Conservation (phyloP, 37 sponge, comb jelly and placozoan genomes). For the Bolinopsis microptera region DNA sequence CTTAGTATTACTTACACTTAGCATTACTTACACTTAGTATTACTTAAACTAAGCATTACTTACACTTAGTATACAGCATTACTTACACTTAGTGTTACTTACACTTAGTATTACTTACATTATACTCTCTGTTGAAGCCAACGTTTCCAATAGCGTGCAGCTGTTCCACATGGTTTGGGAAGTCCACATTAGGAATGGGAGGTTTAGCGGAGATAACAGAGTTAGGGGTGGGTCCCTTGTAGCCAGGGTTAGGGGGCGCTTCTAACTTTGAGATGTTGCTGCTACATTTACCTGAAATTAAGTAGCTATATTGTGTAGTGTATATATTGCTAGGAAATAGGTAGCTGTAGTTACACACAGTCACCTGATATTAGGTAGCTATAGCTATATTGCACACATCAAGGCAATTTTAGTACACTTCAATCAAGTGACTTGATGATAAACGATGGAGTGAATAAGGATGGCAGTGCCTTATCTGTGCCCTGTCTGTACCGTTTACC, state of each 20-base stretch:
- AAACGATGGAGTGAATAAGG: too few relatives aligned
- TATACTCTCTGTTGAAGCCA: constrained; percentile 22
- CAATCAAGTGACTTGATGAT: too few relatives aligned
- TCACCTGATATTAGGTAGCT: too few relatives aligned
- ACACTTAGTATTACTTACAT: neutral
- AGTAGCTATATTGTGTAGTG: neutral
- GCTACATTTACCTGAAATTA: neutral
- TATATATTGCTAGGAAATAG: too few relatives aligned
- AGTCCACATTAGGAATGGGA: constrained; percentile 35
- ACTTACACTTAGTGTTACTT: neutral
- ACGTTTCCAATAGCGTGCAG: constrained; percentile 46
- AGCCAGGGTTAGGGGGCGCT: constrained; percentile 16
- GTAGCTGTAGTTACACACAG: too few relatives aligned
- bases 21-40: too few relatives aligned
- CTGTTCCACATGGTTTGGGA: constrained; percentile 35
- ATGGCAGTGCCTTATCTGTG: too few relatives aligned
- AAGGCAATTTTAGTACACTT: too few relatives aligned
- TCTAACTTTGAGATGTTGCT: neutral
- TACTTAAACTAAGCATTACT: too few relatives aligned
- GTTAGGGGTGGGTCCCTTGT: neutral
- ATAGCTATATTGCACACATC: too few relatives aligned
- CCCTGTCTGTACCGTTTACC: too few relatives aligned
- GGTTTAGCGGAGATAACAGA: neutral
- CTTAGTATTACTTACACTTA: too few relatives aligned
- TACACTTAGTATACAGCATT: neutral